Base-by-base conservation (phyloP, 2,797 vertebrate genomes). In the Megaceryle alcyon region DNA sequence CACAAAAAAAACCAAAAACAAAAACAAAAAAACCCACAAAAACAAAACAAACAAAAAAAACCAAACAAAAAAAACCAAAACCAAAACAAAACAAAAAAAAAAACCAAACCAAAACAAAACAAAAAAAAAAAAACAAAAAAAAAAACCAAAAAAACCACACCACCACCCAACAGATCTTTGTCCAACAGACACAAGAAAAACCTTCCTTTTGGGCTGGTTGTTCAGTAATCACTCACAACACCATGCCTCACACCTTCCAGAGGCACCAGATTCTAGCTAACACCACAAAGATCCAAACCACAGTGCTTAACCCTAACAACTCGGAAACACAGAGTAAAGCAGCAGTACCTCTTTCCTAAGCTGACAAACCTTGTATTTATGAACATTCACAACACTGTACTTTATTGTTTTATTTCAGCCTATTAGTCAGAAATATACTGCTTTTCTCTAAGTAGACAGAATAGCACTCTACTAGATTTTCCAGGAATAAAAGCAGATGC, bases 341-440 rank as follows among this genome's bases (percentile, higher is more conserved):
- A 83, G 60, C 56, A 44, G 51, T 53, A 70, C 33, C 35, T 85
- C 73, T 56, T 75, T 89, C 73, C 57, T 79, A 28, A 66, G 76
- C 33, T 57, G 64, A 92, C 63, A 92, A 94, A 90, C 61, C 70
- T 66, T 23, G 51, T n/a, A 95, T 94, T 88, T 86, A 48, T 46
- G 69, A 78, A 70, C 41, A 85, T 83, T 91, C 91, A 59, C 88
- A 53, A 60, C 76, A 48, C 37, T 90, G 31, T 23, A 90, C 68
- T 73, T 73, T 80, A 95, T 82, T 94, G 83, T 71, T 94, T 97
- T 64, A 82, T 94, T 97, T 91, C 73, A 91, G 31, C 51, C 43
- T 63, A 8, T 76, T 86, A 82, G 80, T 76, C 12, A 65, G 81
- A 82, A 97, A 96, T 53, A 86, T 15, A 54, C 49, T 41, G 86